Conservation (phyloP, 1,140 invertebrate genomes). For the Meloidogyne floridensis region DNA sequence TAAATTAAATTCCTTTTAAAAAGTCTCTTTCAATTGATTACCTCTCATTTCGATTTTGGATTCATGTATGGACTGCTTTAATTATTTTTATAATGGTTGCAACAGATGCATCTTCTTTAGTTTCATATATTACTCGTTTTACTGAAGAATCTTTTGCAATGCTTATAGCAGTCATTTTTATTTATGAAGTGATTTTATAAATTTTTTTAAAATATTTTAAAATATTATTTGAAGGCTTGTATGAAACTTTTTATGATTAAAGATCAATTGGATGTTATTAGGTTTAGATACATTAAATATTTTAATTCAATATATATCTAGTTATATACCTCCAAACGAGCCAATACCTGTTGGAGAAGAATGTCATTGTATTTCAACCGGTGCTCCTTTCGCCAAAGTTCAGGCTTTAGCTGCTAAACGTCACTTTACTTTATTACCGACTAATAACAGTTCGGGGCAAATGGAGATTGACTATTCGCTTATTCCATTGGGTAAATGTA, state of each 20-base stretch:
- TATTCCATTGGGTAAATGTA: constrained; percentile 53
- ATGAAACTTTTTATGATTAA: constrained; percentile 68
- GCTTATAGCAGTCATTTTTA: constrained; percentile 96
- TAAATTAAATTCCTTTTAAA: background rate
- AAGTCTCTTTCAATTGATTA: constrained; percentile 72
- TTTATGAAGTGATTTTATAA: constrained; percentile 78
- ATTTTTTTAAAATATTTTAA: background rate
- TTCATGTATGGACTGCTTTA: constrained; percentile 86
- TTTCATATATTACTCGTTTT: constrained; percentile 94
- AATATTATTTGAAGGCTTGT: constrained; percentile 70
- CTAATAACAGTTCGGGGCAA: constrained; percentile 20
- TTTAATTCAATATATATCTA: background rate
- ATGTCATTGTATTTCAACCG: constrained; percentile 41
- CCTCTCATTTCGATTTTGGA: constrained; percentile 89
- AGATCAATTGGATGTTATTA: constrained; percentile 47
- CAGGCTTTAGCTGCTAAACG: constrained; percentile 40
- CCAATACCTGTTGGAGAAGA: background rate
- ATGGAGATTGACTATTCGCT: constrained; percentile 24
- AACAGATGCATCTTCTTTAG: constrained; percentile 87
- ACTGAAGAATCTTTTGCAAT: constrained; percentile 99
- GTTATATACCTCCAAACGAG: constrained; percentile 3
- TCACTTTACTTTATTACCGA: constrained; percentile 36
- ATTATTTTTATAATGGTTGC: constrained; percentile 87
- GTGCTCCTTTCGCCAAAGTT: constrained; percentile 40
- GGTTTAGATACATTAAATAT: constrained; percentile 20